These are phyloP conservation scores for Xyrichtys novacula DNA, from an alignment of 2,797 vertebrate genomes.

Conservation along the genomic window DNA sequence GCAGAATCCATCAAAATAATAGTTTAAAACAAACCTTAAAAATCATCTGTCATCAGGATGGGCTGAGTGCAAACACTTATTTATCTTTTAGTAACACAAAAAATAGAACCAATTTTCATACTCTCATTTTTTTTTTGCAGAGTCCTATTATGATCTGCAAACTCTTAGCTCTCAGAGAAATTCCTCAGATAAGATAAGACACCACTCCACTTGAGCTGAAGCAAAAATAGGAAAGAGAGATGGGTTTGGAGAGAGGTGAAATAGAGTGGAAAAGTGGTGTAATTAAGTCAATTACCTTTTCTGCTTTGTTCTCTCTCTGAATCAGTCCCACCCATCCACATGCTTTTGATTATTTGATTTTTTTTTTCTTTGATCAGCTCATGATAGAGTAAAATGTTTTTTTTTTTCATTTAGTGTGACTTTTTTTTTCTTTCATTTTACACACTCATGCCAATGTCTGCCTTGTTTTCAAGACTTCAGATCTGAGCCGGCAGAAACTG, in stretches of 20 bases:
- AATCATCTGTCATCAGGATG: neutral
- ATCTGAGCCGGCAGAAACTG: constrained; percentile 42
- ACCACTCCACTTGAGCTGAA: constrained; percentile 51
- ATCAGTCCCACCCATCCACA: neutral
- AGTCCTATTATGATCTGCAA: constrained; percentile 8
- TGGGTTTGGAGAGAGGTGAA: constrained; percentile 17
- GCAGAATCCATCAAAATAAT: neutral
- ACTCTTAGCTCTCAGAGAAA: constrained; percentile 46
- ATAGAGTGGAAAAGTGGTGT: constrained; percentile 7
- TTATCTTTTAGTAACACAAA: neutral
- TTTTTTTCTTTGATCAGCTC: neutral
- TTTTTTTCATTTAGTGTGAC: neutral
- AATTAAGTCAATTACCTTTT: constrained; percentile 30
- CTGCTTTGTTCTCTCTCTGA: neutral
- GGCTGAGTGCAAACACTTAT: neutral
- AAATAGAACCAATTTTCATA: neutral
- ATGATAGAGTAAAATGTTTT: neutral
- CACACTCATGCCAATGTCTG: neutral
- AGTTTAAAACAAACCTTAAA: neutral
- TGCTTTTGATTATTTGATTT: neutral
- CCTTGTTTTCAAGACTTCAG: constrained; percentile 61
- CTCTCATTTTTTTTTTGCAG: neutral
- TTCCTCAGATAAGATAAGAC: constrained; percentile 76
- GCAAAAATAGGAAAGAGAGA: constrained; percentile 48
- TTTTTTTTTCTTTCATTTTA: neutral